Evolutionary conservation across 1,140 invertebrate species (phyloP), one percentile per base, ranked within the genome.

Genomic region (Ctenoplectra terminalis): DNA sequence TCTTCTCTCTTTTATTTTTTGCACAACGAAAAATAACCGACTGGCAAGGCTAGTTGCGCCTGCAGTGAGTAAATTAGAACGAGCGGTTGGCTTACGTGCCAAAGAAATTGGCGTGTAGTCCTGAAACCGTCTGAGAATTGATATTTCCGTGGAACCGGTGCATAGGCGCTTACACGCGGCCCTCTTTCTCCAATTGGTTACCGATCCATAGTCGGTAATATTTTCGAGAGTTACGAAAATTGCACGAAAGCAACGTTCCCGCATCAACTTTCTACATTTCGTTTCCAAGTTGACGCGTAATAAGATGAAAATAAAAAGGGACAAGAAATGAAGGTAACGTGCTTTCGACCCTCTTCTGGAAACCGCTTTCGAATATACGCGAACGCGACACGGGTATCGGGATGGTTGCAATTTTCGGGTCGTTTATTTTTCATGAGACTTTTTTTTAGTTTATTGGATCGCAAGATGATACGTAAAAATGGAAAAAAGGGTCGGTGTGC

Each of bases 31-130:
- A 71, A 58, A 60, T 60, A 79, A 79, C 34, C 46, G 31, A 26
- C 46, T 79, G 67, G 56, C 76, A 79, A 72, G 67, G 76, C 29
- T 46, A 50, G 54, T 79, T 40, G 31, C n/a, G 11, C 26, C 76
- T 72, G 67, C 76, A 79, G 67, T 58, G 40, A 79, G 76, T 61
- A 79, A 79, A 79, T 79, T 79, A 79, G 76, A 79, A 50, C 76
- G 52, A 74, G 60, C 61, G 43, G 54, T 72, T 72, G 67, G 76
- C 56, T 72, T 61, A 72, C 76, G 76, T 72, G 76, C 76, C 76
- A 79, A 79, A 72, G 67, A 79, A 79, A 79, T 79, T 79, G 76
- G 67, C 56, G 67, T 72, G 54, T 37, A 70, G 52, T 48, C 26
- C 54, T 72, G 67, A 48, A 48, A 72, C n/a, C 76, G n/a, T 7